A percentile compares a stretch with the other conserved stretches of the same genome.
phyloP scores from a whole-genome alignment of 2,113 vertebrate genomes.

The Lota lota region DNA sequence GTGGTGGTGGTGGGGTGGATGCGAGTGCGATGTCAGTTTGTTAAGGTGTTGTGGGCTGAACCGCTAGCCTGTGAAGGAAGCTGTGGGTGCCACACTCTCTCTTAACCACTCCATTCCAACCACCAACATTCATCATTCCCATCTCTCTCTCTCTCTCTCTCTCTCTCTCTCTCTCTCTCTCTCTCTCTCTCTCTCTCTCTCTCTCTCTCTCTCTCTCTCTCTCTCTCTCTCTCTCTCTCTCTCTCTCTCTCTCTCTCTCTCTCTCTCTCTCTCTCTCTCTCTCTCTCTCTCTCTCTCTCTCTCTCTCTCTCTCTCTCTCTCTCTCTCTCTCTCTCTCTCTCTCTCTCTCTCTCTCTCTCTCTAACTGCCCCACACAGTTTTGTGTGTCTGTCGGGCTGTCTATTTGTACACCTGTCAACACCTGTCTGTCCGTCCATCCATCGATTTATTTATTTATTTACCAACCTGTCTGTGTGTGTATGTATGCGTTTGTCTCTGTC shows the following conservation, averaged over 20 bases:
- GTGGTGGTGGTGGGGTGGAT: conserved; percentile 5
- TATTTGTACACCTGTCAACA: neutral
- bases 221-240: conserved; percentile 18
- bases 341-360: neutral
- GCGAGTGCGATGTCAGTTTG: conserved; percentile 57
- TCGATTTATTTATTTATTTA: too few species aligned
- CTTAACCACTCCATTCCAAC: neutral
- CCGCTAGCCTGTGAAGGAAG: conserved; percentile 56
- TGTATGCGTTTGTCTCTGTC: neutral
- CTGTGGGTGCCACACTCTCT: neutral
- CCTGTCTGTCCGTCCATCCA: neutral
- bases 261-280: neutral
- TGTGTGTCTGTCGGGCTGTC: too few species aligned
- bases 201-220: neutral
- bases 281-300: conserved; percentile 24
- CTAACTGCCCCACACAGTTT: too few species aligned
- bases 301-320: neutral
- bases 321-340: neutral
- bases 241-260: conserved; percentile 1
- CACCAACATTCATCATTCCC: neutral
- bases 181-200: conserved; percentile 34
- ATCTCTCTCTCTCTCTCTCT: conserved; percentile 1
- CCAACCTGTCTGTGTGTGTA: conserved; percentile 5
- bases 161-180: conserved; percentile 6
- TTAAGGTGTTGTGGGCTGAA: conserved; percentile 57